A percentile compares a stretch with the other conserved stretches of the same genome.
These are phyloP conservation scores for Chiridota heheva DNA, from an alignment of 35 echinoderm and acorn worm species.

Conservation along the genomic window DNA sequence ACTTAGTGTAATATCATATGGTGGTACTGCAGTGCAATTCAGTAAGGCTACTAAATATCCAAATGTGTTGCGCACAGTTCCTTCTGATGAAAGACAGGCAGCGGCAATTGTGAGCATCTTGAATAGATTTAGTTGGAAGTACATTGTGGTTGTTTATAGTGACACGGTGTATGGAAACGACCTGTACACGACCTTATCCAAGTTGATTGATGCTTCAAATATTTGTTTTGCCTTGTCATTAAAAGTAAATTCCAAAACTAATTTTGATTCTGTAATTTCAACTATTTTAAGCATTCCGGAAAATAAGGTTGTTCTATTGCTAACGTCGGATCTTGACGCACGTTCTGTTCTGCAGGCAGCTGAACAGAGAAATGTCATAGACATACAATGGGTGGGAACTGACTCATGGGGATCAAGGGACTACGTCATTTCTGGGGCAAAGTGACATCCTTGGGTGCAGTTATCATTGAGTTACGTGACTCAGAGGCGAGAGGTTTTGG, in stretches of 20 bases:
- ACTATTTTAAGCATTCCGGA: slow-evolving; percentile 54
- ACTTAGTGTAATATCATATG: slow-evolving; percentile 71
- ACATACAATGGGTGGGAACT: slow-evolving; percentile 86
- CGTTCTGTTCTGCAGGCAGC: slow-evolving; percentile 63
- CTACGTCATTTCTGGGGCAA: slow-evolving; percentile 51
- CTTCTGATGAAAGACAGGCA: slow-evolving; percentile 78
- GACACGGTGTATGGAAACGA: slow-evolving; percentile 81
- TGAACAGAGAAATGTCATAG: slow-evolving; percentile 43
- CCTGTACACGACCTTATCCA: slow-evolving; percentile 48
- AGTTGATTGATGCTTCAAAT: neutral
- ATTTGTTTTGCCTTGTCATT: slow-evolving; percentile 88
- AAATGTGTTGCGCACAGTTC: slow-evolving; percentile 75
- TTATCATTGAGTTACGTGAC: slow-evolving; percentile 50
- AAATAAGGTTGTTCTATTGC: slow-evolving; percentile 60
- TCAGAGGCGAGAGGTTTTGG: slow-evolving; percentile 32
- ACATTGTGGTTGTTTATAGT: slow-evolving; percentile 80
- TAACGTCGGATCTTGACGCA: slow-evolving; percentile 78
- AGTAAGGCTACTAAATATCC: slow-evolving; percentile 56
- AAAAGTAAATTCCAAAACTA: neutral
- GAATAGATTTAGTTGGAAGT: slow-evolving; percentile 52
- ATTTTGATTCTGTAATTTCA: slow-evolving; percentile 34
- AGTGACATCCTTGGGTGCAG: slow-evolving; percentile 49
- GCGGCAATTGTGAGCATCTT: slow-evolving; percentile 61
- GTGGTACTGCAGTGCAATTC: slow-evolving; percentile 51
- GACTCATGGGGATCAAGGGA: slow-evolving; percentile 84